These are phyloP conservation scores for Microtus ochrogaster DNA, from an alignment of 2,113 vertebrate species.

Conservation along the genomic window DNA sequence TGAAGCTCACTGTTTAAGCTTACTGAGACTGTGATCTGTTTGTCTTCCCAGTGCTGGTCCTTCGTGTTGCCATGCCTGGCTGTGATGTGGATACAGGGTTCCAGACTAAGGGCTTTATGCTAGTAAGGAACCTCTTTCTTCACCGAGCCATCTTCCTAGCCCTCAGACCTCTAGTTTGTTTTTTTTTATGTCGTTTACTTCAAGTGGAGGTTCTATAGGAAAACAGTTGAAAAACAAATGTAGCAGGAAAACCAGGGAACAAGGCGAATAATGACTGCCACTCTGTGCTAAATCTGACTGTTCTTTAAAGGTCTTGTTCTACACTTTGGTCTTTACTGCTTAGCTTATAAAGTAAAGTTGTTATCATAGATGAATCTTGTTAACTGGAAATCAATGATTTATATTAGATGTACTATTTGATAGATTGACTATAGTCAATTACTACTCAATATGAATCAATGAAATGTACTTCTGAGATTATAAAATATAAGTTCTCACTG, in stretches of 20 bases:
- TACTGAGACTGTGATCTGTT: neutral
- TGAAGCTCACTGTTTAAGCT: neutral
- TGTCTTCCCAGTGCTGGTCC: neutral
- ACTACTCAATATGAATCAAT: neutral
- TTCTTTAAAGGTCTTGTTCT: neutral
- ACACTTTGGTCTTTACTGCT: neutral
- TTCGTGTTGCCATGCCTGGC: neutral
- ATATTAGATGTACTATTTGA: neutral
- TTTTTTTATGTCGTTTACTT: neutral
- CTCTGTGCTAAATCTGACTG: neutral
- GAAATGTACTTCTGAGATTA: conserved; percentile 3
- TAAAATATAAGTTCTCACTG: neutral
- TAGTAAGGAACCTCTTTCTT: neutral
- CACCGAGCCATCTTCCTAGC: neutral
- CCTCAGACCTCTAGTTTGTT: too few species aligned
- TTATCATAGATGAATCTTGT: neutral
- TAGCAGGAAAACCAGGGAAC: neutral
- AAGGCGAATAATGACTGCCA: neutral
- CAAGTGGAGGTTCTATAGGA: neutral
- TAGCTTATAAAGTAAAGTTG: neutral
- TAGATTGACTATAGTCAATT: neutral
- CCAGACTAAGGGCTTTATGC: too few species aligned
- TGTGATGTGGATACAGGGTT: too few species aligned
- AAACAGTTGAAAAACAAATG: neutral
- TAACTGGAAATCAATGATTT: neutral